A percentile compares a stretch with the other conserved stretches of the same genome.
phyloP scores from a whole-genome alignment of 2,888 invertebrate species.

The Maniola hyperantus region DNA sequence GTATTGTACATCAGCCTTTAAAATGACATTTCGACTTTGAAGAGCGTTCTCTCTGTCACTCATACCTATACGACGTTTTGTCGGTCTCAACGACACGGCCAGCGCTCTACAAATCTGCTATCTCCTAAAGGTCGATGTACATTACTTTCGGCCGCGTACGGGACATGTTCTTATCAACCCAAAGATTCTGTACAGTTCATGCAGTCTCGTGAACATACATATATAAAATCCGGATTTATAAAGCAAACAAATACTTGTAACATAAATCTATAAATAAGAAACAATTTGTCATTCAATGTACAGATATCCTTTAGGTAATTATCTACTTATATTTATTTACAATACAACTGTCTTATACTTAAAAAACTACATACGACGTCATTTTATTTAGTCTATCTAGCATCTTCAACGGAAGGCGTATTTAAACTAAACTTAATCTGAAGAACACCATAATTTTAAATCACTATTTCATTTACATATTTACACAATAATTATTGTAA shows the following conservation, averaged over 20 bases:
- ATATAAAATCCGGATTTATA: conserved; percentile 2
- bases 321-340: neutral
- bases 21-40: no score
- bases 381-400: conserved; percentile 38
- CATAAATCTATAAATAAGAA: neutral
- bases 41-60: no score
- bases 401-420: conserved; percentile 34
- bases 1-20: no score
- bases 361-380: conserved; percentile 7
- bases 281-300: neutral
- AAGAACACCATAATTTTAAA: conserved; percentile 79
- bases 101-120: no score
- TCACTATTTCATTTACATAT: conserved; percentile 80
- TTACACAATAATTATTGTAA: conserved; percentile 66
- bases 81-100: no score
- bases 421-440: conserved; percentile 47
- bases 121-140: no score
- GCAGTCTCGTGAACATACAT: conserved; percentile 1
- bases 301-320: neutral
- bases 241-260: neutral
- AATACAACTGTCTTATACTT: conserved; percentile 1
- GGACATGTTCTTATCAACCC: neutral
- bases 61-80: no score
- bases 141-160: no score
- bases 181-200: conserved; percentile 5